Conservation (phyloP, 2,888 invertebrate genomes). For the Hydrotaea cyrtoneurina region DNA sequence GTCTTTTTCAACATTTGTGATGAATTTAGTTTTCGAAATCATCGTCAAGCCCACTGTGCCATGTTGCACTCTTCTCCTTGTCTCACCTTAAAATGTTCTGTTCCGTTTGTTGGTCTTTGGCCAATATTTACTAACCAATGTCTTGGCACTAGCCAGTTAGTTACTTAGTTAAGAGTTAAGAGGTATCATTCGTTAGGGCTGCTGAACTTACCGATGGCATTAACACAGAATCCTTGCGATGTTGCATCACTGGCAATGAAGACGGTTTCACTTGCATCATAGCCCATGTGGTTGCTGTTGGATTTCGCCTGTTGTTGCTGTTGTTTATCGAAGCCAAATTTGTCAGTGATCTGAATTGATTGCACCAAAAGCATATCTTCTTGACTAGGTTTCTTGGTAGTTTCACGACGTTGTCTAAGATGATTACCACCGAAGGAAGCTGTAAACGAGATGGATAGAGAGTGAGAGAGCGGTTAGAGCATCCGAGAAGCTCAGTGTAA, state of each 20-base stretch:
- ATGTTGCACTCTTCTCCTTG: too few relatives aligned
- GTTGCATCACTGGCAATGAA: constrained; percentile 85
- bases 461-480: constrained; percentile 23
- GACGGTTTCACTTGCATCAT: constrained; percentile 85
- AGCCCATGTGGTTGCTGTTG: constrained; percentile 69
- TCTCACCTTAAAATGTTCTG: background rate
- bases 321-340: constrained; percentile 91
- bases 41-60: background rate
- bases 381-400: constrained; percentile 81
- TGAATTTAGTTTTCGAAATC: too few relatives aligned
- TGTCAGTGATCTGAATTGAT: constrained; percentile 95
- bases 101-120: background rate
- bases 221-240: constrained; percentile 80
- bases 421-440: constrained; percentile 61
- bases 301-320: constrained; percentile 81
- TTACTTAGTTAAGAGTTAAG: background rate
- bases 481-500: constrained; percentile 38
- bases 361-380: constrained; percentile 94
- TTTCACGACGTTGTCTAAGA: constrained; percentile 74
- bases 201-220: constrained; percentile 79
- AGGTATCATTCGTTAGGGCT: background rate
- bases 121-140: constrained; percentile 24
- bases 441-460: constrained; percentile 47
- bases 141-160: constrained; percentile 10
- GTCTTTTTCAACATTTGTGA: too few relatives aligned